Base-by-base conservation (phyloP, 1,140 invertebrate genomes). In the Drosophila teissieri region DNA sequence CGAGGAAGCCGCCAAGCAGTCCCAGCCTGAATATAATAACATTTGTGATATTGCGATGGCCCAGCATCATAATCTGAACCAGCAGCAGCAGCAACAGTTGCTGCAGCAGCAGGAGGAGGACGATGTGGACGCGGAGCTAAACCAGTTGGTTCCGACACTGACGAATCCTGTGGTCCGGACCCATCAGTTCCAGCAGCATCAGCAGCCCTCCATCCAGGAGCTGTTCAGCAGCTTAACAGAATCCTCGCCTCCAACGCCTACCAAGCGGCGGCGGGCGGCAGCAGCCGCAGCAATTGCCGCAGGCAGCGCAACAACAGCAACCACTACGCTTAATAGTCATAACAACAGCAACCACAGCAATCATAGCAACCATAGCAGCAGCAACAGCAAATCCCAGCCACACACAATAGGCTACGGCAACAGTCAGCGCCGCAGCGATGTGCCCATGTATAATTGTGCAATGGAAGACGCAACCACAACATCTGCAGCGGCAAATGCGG, bases 21-120 rank as follows among this genome's bases (percentile, higher is more conserved):
- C 84, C 73, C 84, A 89, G 84, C 81, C 85, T 88, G 83, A 86
- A 83, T 86, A 84, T 86, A 85, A 78, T 78, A 73, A 80, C 65
- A 83, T 82, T 86, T 80, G 90, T 91, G 79, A 86, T 89, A 86
- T 72, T 80, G 65, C 78, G 63, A 57, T 70, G 51, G 77, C 60
- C 78, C 84, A 85, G 55, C 78, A 78, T 22, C 60, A 42, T 78
- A 62, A 68, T 53, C 40, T 61, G 62, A 69, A 60, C 22, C 75
- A 70, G 31, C 81, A 80, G 49, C 73, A 76, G 8, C 80, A 82
- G 44, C 80, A 69, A 19, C 82, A 81, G 48, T 63, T 52, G 52
- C 65, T 76, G 55, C 70, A 63, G 63, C 53, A 63, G 54, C 60
- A 57, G 24, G 82, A 69, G 8, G 83, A 89, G n/a, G 61, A 88